Percentiles rank a stretch among this genome's conserved stretches.
phyloP scores from a whole-genome alignment of 1,140 invertebrate species.

The Ceratina japonica region DNA sequence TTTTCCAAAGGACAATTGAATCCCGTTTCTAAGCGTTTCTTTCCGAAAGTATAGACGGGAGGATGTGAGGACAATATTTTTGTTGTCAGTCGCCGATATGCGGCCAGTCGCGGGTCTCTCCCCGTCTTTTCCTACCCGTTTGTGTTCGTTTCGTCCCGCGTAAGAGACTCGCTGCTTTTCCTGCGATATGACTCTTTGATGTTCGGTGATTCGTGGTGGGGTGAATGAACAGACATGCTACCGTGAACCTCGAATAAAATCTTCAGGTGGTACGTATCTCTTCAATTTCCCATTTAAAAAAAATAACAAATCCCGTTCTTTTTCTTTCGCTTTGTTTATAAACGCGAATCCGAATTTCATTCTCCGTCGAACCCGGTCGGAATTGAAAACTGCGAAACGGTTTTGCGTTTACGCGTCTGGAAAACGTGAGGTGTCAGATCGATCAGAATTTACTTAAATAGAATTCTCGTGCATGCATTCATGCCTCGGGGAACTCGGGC shows the following conservation, averaged over 20 bases:
- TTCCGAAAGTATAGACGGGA: too few relatives aligned
- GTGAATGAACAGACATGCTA: conserved; percentile 4
- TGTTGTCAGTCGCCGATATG: background rate
- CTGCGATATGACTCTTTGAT: conserved; percentile 1
- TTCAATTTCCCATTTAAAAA: background rate
- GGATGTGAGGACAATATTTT: too few relatives aligned
- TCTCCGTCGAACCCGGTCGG: too few relatives aligned
- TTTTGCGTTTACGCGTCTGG: conserved; percentile 17
- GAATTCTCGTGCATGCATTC: conserved; percentile 18
- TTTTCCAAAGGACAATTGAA: too few relatives aligned
- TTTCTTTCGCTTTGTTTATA: too few relatives aligned
- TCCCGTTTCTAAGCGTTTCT: too few relatives aligned
- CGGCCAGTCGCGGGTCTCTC: background rate
- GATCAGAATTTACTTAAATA: conserved; percentile 45
- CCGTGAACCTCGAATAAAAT: background rate
- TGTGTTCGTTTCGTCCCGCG: conserved; percentile 8
- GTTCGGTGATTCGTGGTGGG: conserved; percentile 14
- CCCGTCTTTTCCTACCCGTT: background rate
- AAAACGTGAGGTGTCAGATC: conserved; percentile 35
- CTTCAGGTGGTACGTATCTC: conserved; percentile 29
- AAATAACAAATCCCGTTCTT: too few relatives aligned
- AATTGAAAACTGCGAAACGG: conserved; percentile 6
- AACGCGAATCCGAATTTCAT: too few relatives aligned
- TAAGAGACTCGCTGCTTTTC: background rate
- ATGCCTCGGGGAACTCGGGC: background rate